Percentiles rank a stretch among this genome's conserved stretches.
Conservation (phyloP, 2,888 invertebrate genomes). For the Tenthredo livida region DNA sequence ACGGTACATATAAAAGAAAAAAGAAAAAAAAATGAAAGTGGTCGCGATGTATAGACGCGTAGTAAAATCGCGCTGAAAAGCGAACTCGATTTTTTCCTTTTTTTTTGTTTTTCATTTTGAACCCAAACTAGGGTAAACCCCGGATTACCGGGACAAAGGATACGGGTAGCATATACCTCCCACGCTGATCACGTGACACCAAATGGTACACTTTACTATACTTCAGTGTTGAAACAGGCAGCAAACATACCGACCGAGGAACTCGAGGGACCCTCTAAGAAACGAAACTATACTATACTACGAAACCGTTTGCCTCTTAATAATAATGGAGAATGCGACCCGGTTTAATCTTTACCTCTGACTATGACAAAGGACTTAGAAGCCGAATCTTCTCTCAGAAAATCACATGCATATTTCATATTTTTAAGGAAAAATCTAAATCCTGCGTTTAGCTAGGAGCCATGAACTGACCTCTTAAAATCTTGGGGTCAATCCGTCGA, state of each 20-base stretch:
- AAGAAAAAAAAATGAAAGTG: background rate
- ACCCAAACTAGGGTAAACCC: background rate
- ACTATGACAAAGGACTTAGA: background rate
- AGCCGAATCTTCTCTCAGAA: background rate
- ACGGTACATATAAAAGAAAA: background rate
- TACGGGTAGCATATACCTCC: conserved; percentile 10
- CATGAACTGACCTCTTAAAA: background rate
- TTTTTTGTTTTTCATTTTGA: background rate
- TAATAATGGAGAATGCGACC: conserved; percentile 27
- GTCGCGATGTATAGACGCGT: background rate
- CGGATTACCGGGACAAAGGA: conserved; percentile 12
- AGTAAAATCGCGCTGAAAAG: background rate
- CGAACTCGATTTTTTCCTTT: background rate
- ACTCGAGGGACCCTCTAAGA: background rate
- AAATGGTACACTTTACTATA: background rate
- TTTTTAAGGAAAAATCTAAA: background rate
- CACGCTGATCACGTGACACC: conserved; percentile 33
- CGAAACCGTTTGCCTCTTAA: conserved; percentile 31
- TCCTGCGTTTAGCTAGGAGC: background rate
- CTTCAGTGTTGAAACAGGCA: background rate
- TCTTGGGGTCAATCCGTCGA: background rate
- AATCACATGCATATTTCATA: background rate
- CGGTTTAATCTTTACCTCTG: background rate
- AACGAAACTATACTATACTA: conserved; percentile 1
- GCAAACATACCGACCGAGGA: conserved; percentile 22